Percentiles rank a stretch among this genome's conserved stretches.
These are phyloP conservation scores for Odobenus rosmarus DNA, from an alignment of 2,113 vertebrate species.

Conservation along the genomic window DNA sequence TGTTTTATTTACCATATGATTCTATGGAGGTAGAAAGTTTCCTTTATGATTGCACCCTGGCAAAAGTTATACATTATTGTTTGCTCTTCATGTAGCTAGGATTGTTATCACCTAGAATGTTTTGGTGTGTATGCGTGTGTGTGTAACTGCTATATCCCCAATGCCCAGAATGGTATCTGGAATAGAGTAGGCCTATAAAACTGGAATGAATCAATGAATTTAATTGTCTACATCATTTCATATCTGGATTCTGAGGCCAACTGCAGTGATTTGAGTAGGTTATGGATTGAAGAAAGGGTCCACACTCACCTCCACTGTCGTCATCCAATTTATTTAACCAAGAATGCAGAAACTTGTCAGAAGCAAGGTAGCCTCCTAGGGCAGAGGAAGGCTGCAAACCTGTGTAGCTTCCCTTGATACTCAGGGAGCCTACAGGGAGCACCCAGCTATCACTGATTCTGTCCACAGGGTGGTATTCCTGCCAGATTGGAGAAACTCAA, in stretches of 20 bases:
- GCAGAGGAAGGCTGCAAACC: not conserved
- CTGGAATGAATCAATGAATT: not conserved
- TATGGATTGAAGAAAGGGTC: not conserved
- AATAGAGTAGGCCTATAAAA: not conserved
- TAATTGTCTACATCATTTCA: not conserved
- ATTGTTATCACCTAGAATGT: not conserved
- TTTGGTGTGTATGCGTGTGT: not conserved
- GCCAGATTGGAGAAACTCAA: not conserved
- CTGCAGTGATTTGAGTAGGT: not conserved
- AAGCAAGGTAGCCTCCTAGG: not conserved
- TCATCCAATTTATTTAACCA: not conserved
- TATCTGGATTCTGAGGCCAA: not conserved
- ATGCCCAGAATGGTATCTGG: not conserved
- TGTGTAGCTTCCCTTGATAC: not conserved
- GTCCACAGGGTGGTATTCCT: not conserved
- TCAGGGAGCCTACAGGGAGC: not conserved
- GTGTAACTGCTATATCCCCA: not conserved
- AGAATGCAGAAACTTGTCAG: not conserved
- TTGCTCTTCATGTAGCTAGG: not conserved
- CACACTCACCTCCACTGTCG: not conserved
- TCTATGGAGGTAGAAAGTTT: not conserved
- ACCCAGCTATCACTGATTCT: not conserved
- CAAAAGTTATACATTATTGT: not conserved
- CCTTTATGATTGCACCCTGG: not conserved
- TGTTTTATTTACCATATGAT: conserved; percentile 2